phyloP scores from a whole-genome alignment of 2,113 vertebrate species.

The Periophthalmodon schlosseri region DNA sequence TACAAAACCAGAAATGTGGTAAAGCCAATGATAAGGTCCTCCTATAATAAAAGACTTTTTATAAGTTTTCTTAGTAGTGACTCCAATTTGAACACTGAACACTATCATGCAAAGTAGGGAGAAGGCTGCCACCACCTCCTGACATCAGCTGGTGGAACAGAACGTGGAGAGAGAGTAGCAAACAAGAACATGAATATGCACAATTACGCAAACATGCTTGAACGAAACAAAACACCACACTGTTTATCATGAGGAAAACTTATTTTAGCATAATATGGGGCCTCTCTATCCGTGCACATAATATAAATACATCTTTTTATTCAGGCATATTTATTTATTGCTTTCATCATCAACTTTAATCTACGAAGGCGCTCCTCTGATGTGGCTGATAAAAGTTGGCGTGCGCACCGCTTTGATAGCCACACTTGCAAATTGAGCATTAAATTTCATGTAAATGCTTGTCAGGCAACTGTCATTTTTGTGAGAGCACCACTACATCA shows the following conservation, averaged over 20 bases:
- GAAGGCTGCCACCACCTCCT: neutral
- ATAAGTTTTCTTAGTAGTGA: too few species aligned
- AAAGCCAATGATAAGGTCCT: too few species aligned
- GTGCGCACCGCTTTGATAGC: slow-evolving; percentile 22
- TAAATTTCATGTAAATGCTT: slow-evolving; percentile 38
- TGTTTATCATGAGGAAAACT: neutral
- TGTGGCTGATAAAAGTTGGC: slow-evolving; percentile 22
- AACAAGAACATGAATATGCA: neutral
- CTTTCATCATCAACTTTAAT: neutral
- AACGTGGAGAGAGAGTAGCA: neutral
- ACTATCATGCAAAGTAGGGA: too few species aligned
- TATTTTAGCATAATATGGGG: too few species aligned
- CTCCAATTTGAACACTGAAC: too few species aligned
- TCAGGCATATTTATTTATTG: too few species aligned
- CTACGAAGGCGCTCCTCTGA: slow-evolving; percentile 13
- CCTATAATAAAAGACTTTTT: too few species aligned
- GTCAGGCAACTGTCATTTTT: slow-evolving; percentile 35
- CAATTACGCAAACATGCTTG: neutral
- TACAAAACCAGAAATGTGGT: too few species aligned
- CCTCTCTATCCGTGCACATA: too few species aligned
- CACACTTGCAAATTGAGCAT: slow-evolving; percentile 47
- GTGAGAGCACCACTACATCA: slow-evolving; percentile 38
- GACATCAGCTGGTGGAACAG: neutral
- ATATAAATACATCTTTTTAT: too few species aligned
- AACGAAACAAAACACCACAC: neutral